phyloP scores from a whole-genome alignment of 2,888 invertebrate species.

The Ramazzottius varieornatus region DNA sequence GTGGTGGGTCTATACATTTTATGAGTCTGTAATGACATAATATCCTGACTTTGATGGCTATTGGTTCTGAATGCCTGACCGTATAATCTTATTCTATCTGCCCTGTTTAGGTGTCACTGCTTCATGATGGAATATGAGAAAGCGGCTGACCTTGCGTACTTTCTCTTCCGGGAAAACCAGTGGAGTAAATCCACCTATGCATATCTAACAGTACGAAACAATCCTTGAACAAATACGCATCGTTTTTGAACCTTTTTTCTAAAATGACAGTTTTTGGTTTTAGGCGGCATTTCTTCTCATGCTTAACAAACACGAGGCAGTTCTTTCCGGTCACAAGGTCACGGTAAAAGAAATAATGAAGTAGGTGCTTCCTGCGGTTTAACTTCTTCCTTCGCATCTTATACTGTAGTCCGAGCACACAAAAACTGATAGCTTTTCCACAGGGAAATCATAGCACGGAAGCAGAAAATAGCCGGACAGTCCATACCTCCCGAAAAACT shows the following conservation, averaged over 20 bases:
- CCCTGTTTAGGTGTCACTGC: background rate
- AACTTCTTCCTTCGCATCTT: background rate
- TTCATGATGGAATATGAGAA: background rate
- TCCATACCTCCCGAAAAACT: background rate
- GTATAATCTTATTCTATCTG: too few species aligned
- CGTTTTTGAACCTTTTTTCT: background rate
- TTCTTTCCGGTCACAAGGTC: background rate
- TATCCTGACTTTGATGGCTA: too few species aligned
- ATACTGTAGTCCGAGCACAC: too few species aligned
- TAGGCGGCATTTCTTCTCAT: background rate
- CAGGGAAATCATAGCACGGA: background rate
- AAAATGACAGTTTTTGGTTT: background rate
- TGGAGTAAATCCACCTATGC: background rate
- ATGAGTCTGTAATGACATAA: background rate
- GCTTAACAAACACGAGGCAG: background rate
- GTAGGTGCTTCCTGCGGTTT: background rate
- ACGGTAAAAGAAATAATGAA: background rate
- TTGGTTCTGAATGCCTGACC: too few species aligned
- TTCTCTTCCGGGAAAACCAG: background rate
- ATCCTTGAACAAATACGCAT: background rate
- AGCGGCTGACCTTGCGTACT: background rate
- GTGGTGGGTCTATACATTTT: background rate
- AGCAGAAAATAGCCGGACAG: background rate
- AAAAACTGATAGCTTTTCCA: too few species aligned
- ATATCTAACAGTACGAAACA: background rate